Evolutionary conservation across 2,113 vertebrate genomes (phyloP).

Genomic region (Pachypanchax playfairii): DNA sequence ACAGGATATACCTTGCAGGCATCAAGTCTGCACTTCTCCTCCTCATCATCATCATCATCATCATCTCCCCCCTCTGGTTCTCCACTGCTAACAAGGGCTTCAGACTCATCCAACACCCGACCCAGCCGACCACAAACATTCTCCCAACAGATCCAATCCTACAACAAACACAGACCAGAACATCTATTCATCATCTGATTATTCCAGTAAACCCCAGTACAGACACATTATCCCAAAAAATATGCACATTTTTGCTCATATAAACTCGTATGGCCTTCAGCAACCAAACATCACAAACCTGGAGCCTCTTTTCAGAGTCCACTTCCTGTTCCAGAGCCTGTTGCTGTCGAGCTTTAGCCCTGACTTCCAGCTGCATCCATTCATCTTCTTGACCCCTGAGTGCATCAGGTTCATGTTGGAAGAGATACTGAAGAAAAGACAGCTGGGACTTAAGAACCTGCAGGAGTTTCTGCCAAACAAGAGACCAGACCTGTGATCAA

Average conservation of each 20-base stretch:
- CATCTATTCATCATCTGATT: background rate
- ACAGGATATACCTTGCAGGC: conserved; percentile 82
- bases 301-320: conserved; percentile 77
- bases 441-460: conserved; percentile 78
- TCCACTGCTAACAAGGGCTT: conserved; percentile 75
- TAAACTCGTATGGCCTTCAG: conserved; percentile 40
- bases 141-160: conserved; percentile 89
- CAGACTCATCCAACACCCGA: conserved; percentile 81
- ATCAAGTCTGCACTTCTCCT: conserved; percentile 74
- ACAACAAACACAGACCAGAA: conserved; percentile 19
- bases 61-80: conserved; percentile 55
- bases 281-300: conserved; percentile 78
- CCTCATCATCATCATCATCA: conserved; percentile 63
- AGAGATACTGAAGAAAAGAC: conserved; percentile 73
- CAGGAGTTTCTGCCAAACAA: conserved; percentile 81
- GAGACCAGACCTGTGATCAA: conserved; percentile 11
- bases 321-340: conserved; percentile 78
- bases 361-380: conserved; percentile 73
- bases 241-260: conserved; percentile 9
- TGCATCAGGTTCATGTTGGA: conserved; percentile 68
- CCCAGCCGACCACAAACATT: conserved; percentile 70
- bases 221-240: background rate
- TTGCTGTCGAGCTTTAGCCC: conserved; percentile 78
- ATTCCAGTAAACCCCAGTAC: background rate
- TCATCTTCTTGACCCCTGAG: conserved; percentile 75